Evolutionary conservation across 2,113 vertebrate species (phyloP), one percentile per base, ranked within the genome.

Genomic region (Leucopsar rothschildi): DNA sequence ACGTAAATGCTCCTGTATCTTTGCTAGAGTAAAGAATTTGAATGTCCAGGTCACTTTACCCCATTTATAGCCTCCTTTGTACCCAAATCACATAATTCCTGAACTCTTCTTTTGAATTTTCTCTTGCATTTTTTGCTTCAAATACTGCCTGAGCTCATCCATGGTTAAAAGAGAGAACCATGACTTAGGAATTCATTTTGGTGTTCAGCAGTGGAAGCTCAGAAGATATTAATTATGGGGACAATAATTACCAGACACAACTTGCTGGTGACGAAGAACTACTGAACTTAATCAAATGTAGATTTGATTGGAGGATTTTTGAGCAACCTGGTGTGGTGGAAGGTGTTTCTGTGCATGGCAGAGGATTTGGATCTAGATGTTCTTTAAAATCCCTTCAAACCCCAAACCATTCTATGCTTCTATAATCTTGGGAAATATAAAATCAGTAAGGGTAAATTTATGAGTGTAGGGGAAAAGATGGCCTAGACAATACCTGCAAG

Each of bases 341-440:
- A 60, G 9, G 13, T 66, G 19, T 88, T 73, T 15, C 23, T 81
- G 20, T 9, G 10, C 12, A 9, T 59, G 23, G 12, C 28, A 44
- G 28, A 29, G 23, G 15, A 15, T 52, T 60, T 75, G 39, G 45
- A 45, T 66, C 19, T 66, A 12, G 19, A 17, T 21, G 52, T 12
- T 52, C 23, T 64, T 56, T 40, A 56, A n/a, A 13, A 16, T 63
- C 2, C 2, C 31, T 52, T 73, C 0, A 0, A 82, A 66, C 7
- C 28, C 29, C 39, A 60, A 17, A 25, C 9, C n/a, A 35, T n/a
- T 60, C 13, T 60, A 29, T 49, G 50, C 37, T 50, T 80, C 25
- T 27, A 3, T 49, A 31, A 56, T 57, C 52, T 85, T 45, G 15
- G 56, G 69, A 89, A 66, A 53, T 25, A 31, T 16, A 82, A 42